Evolutionary conservation across 2,113 vertebrate genomes (phyloP).

Genomic region (Trogon surrucura): DNA sequence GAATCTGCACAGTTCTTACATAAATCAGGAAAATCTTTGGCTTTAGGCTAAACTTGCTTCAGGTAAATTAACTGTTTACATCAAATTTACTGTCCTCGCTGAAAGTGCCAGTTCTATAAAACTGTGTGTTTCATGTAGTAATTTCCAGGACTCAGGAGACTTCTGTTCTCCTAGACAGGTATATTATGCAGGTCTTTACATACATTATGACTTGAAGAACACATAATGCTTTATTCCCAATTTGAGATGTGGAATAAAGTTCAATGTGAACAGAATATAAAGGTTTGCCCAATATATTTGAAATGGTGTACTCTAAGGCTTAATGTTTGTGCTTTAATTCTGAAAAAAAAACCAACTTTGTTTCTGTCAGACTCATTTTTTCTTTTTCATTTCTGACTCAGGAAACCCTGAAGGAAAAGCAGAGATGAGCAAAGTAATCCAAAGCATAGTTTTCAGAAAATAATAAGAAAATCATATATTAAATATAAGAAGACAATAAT

Average conservation of each 20-base stretch:
- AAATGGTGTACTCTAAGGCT: not conserved
- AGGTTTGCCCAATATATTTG: not conserved
- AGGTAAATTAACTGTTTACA: not conserved
- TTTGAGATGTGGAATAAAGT: not conserved
- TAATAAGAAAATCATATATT: not conserved
- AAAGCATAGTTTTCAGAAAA: not conserved
- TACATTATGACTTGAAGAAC: not conserved
- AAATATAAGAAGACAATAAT: not conserved
- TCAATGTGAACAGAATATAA: not conserved
- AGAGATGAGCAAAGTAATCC: not conserved
- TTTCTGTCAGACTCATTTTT: not conserved
- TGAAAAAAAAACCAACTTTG: not conserved
- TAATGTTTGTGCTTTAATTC: not conserved
- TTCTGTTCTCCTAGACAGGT: not conserved
- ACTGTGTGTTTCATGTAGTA: not conserved
- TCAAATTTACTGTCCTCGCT: not conserved
- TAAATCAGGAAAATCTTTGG: not conserved
- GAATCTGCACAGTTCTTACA: not conserved
- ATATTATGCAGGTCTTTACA: not conserved
- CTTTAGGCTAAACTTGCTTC: not conserved
- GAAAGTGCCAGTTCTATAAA: not conserved
- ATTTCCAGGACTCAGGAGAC: not conserved
- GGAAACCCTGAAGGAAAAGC: not conserved
- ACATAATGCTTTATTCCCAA: not conserved
- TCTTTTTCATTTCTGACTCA: not conserved